Evolutionary conservation across 37 sponge, comb jelly and placozoan species (phyloP).

Genomic region (Agelas oroides): DNA sequence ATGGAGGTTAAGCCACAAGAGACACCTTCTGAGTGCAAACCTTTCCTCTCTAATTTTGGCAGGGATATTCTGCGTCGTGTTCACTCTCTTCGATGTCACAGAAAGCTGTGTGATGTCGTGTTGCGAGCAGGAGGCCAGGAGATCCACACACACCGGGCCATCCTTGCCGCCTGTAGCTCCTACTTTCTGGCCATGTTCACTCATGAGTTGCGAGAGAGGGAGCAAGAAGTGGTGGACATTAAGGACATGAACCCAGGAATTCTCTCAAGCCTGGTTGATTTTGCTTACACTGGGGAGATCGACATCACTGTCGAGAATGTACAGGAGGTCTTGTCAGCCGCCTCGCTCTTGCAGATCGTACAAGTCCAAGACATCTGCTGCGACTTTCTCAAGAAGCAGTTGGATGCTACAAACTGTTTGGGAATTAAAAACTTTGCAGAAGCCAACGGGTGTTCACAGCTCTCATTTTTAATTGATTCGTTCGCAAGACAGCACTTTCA

Average conservation of each 20-base stretch:
- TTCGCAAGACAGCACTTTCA: conserved; percentile 80
- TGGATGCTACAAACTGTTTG: conserved; percentile 91
- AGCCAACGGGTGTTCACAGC: conserved; percentile 84
- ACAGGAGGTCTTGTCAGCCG: conserved; percentile 89
- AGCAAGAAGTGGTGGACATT: conserved; percentile 84
- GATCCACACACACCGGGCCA: conserved; percentile 83
- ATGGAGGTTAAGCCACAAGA: no score
- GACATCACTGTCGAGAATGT: conserved; percentile 91
- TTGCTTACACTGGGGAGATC: conserved; percentile 91
- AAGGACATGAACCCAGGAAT: conserved; percentile 84
- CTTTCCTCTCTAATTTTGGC: no score
- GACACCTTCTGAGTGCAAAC: no score
- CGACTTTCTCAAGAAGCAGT: conserved; percentile 89
- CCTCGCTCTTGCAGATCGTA: conserved; percentile 89
- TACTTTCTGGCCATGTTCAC: conserved; percentile 98
- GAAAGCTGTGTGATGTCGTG: conserved; percentile 87
- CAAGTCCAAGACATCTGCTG: conserved; percentile 94
- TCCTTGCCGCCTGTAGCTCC: conserved; percentile 87
- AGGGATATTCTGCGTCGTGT: conserved; percentile 62
- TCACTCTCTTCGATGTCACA: conserved; percentile 73
- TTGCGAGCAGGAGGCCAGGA: conserved; percentile 70
- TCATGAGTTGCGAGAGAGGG: conserved; percentile 76
- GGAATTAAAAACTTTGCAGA: conserved; percentile 94
- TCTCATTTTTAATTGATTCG: conserved; percentile 70
- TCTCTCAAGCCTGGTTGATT: conserved; percentile 80